Evolutionary conservation across 2,888 invertebrate species (phyloP).

Genomic region (Synanthedon tipuliformis): DNA sequence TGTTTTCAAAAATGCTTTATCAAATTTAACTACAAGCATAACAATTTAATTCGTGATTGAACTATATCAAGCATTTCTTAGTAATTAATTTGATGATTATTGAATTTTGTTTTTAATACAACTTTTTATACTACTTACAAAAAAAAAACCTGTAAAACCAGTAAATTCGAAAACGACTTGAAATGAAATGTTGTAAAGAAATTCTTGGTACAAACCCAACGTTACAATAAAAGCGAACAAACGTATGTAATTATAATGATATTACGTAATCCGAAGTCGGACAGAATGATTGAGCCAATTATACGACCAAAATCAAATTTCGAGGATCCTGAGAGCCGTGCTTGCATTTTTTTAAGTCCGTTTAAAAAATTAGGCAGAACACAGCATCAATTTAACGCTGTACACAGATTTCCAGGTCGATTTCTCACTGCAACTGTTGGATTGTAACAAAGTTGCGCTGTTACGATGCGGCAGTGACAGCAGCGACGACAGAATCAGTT

Average conservation of each 20-base stretch:
- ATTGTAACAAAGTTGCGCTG: background rate
- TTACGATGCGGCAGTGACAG: background rate
- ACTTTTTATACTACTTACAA: too few relatives aligned
- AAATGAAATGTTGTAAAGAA: too few relatives aligned
- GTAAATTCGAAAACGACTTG: too few relatives aligned
- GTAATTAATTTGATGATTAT: too few relatives aligned
- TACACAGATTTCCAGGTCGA: background rate
- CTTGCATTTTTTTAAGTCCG: background rate
- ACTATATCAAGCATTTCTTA: too few relatives aligned
- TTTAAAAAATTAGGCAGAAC: background rate
- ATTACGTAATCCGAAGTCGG: conserved; percentile 3
- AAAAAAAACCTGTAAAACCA: too few relatives aligned
- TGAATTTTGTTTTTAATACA: too few relatives aligned
- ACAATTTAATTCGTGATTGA: too few relatives aligned
- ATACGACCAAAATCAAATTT: conserved; percentile 5
- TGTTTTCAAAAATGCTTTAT: too few relatives aligned
- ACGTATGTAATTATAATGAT: conserved; percentile 6
- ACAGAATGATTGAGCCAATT: conserved; percentile 12
- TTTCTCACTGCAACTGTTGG: background rate
- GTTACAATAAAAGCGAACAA: conserved; percentile 9
- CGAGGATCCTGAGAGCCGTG: conserved; percentile 2
- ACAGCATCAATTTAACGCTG: background rate
- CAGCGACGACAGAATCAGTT: background rate
- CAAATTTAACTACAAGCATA: too few relatives aligned
- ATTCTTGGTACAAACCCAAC: background rate